phyloP scores from a whole-genome alignment of 2,888 invertebrate genomes.

The Patella pellucida region DNA sequence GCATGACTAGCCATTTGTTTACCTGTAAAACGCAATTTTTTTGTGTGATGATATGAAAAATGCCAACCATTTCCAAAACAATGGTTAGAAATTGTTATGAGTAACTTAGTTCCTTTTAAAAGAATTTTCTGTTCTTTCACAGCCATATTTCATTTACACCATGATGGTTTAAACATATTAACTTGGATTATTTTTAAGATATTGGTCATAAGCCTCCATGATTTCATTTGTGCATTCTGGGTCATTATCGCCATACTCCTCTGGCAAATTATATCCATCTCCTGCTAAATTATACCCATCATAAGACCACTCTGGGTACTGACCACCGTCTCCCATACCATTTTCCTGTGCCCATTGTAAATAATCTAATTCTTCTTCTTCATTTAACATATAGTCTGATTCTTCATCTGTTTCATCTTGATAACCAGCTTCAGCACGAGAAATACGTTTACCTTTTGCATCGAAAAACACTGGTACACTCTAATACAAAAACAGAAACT shows the following conservation, averaged over 20 bases:
- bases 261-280: neutral
- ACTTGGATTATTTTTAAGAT: too few relatives aligned
- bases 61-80: too few relatives aligned
- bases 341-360: conserved; percentile 50
- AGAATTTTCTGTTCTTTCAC: too few relatives aligned
- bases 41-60: too few relatives aligned
- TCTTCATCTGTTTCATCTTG: conserved; percentile 43
- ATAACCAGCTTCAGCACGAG: conserved; percentile 54
- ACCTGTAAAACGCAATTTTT: too few relatives aligned
- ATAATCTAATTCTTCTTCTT: conserved; percentile 52
- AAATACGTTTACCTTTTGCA: conserved; percentile 50
- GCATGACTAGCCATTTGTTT: too few relatives aligned
- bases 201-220: neutral
- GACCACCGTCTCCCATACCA: neutral
- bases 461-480: conserved; percentile 61
- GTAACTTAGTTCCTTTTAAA: too few relatives aligned
- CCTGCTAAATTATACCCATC: neutral
- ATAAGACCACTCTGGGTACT: neutral
- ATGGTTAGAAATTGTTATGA: too few relatives aligned
- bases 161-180: too few relatives aligned
- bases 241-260: neutral
- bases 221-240: neutral
- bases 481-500: conserved; percentile 30
- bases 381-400: conserved; percentile 42
- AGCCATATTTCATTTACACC: too few relatives aligned